Base-by-base conservation (phyloP, 2,888 invertebrate genomes). In the Dascillus cervinus region DNA sequence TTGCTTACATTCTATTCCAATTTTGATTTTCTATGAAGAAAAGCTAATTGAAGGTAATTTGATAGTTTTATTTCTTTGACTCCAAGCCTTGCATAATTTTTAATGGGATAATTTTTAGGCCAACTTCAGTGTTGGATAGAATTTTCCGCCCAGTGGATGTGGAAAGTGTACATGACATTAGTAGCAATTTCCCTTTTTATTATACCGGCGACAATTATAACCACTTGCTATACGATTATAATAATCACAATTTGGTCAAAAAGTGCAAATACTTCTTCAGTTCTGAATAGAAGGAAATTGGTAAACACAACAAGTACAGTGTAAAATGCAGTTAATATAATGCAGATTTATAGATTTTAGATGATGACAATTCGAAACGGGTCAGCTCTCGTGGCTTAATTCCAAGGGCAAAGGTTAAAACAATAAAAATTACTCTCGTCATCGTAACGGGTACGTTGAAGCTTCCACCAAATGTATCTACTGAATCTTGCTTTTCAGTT, bases 401-500 rank as follows among this genome's bases (percentile, higher is more conserved):
- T 52, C 92, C 92, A 0, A 77, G 85, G 41, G 92, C 92, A 12
- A 92, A 92, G 69, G 87, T 94, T 46, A 94, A 92, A 70, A 92
- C 91, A 1, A 86, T 94, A 42, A 92, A 94, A 67, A 92, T 92
- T 85, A 92, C 92, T 0, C 82, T 92, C 46, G 90, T 91, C 43
- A 94, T 94, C 48, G 91, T 94, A 6, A 54, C 50, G 33, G 59
- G 59, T 58, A 37, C 49, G 86, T 84, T 37, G 35, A 21, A n/a
- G 35, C 24, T n/a, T n/a, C n/a, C n/a, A n/a, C 37, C 8, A 17
- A 6, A 17, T 17, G 8, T 17, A 17, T 17, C 17, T 17, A 17
- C 8, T 17, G 8, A 6, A 17, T 17, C 8, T 17, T 33, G 11
- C 12, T 3, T 29, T 11, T 13, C 72, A 89, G 92, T 90, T 17